These are phyloP conservation scores for Vulpes vulpes DNA, from an alignment of 2,113 vertebrate species.

Conservation along the genomic window DNA sequence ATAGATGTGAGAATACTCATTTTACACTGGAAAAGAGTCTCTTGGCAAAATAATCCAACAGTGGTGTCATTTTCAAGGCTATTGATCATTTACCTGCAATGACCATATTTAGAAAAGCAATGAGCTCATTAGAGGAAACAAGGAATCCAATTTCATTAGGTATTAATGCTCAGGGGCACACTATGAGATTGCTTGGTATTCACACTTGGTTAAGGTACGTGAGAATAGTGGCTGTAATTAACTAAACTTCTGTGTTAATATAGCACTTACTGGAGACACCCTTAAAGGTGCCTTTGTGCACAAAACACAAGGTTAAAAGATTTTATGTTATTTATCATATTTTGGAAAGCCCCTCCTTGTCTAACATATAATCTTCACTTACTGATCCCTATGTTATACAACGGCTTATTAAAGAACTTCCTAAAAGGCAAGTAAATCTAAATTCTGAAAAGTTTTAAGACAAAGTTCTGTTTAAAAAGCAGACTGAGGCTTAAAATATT, in stretches of 20 bases:
- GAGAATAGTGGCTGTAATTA: constrained; percentile 85
- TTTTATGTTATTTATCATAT: constrained; percentile 27
- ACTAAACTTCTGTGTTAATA: constrained; percentile 85
- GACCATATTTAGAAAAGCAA: constrained; percentile 83
- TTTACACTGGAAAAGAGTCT: not conserved
- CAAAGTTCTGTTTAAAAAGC: constrained; percentile 35
- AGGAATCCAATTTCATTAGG: constrained; percentile 86
- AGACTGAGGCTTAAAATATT: constrained; percentile 23
- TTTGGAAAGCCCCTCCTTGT: not conserved
- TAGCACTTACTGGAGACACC: constrained; percentile 76
- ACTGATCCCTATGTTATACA: not conserved
- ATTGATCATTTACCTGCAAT: constrained; percentile 83
- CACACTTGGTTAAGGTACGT: constrained; percentile 84
- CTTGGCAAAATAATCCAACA: constrained; percentile 51
- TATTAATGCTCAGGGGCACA: constrained; percentile 88
- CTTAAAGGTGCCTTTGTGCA: constrained; percentile 86
- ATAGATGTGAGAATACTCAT: not conserved
- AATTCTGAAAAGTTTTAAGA: constrained; percentile 49
- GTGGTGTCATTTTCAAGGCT: constrained; percentile 54
- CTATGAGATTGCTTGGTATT: constrained; percentile 84
- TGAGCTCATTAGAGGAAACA: constrained; percentile 87
- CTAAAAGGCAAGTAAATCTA: not conserved
- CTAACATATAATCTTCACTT: not conserved
- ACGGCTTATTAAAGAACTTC: constrained; percentile 1
- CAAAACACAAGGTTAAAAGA: constrained; percentile 85